These are phyloP conservation scores for Bathynomus jamesi DNA, from an alignment of 1,140 invertebrate genomes.

Conservation along the genomic window DNA sequence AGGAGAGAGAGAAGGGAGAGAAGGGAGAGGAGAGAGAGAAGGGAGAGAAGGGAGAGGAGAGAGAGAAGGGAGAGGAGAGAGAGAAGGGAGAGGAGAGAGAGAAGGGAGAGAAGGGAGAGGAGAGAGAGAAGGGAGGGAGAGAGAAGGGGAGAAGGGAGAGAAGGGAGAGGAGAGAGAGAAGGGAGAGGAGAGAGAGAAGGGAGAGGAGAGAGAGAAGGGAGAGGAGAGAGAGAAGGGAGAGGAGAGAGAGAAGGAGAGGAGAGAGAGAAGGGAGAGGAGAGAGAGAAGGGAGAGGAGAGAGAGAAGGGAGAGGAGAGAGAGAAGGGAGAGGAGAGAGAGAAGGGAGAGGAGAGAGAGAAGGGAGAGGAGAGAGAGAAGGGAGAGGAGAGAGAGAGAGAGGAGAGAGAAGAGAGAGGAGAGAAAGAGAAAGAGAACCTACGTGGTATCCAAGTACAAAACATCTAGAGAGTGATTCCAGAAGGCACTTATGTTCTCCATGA, in stretches of 20 bases:
- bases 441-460: not conserved
- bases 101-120: not conserved
- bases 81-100: not conserved
- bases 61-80: not conserved
- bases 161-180: not conserved
- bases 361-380: no score
- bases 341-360: no score
- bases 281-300: not conserved
- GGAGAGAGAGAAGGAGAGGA: not conserved
- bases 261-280: no score
- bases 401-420: not conserved
- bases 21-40: not conserved
- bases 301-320: not conserved
- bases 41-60: not conserved
- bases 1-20: not conserved
- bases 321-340: not conserved
- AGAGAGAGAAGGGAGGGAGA: not conserved
- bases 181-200: not conserved
- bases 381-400: not conserved
- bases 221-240: not conserved
- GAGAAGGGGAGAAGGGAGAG: no score
- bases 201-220: not conserved
- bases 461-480: not conserved
- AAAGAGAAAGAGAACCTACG: no score
- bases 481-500: not conserved